Evolutionary conservation across 1,140 invertebrate species (phyloP).

Genomic region (Drosophila littoralis): DNA sequence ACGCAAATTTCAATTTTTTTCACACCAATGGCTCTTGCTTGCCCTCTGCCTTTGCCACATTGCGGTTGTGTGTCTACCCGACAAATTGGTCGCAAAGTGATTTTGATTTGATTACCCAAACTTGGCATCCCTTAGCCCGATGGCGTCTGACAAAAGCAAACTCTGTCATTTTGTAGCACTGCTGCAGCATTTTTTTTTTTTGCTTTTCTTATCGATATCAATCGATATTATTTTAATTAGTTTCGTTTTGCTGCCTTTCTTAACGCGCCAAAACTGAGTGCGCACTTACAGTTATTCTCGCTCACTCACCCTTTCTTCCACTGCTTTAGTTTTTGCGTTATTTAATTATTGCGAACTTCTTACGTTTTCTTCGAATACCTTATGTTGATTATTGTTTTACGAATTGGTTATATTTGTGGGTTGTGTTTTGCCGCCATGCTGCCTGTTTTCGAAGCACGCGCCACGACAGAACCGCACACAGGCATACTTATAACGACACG

Average conservation of each 20-base stretch:
- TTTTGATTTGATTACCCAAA: not conserved
- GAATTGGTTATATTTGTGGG: slow-evolving; percentile 42
- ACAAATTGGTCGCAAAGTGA: slow-evolving; percentile 38
- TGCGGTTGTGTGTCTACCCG: slow-evolving; percentile 53
- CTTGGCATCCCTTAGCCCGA: not conserved
- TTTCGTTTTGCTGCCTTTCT: slow-evolving; percentile 1
- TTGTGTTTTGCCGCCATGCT: slow-evolving; percentile 53
- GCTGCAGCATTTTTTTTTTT: not conserved
- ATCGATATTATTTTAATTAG: not conserved
- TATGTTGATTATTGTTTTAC: not conserved
- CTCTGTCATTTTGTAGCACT: not conserved
- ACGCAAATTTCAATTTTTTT: slow-evolving; percentile 84
- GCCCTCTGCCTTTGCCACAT: slow-evolving; percentile 73
- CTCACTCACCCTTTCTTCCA: not conserved
- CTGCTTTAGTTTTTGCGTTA: not conserved
- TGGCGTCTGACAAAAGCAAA: not conserved
- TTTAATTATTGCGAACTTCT: not conserved
- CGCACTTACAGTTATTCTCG: not conserved
- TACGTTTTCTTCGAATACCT: not conserved
- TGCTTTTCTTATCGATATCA: slow-evolving; percentile 3
- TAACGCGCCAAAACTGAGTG: not conserved
- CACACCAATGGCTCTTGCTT: slow-evolving; percentile 79
- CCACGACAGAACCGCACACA: slow-evolving; percentile 63
- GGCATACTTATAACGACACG: slow-evolving; percentile 38
- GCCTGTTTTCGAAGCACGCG: slow-evolving; percentile 77